Evolutionary conservation across 2,888 invertebrate species (phyloP).

Genomic region (Leucophenga maculata): DNA sequence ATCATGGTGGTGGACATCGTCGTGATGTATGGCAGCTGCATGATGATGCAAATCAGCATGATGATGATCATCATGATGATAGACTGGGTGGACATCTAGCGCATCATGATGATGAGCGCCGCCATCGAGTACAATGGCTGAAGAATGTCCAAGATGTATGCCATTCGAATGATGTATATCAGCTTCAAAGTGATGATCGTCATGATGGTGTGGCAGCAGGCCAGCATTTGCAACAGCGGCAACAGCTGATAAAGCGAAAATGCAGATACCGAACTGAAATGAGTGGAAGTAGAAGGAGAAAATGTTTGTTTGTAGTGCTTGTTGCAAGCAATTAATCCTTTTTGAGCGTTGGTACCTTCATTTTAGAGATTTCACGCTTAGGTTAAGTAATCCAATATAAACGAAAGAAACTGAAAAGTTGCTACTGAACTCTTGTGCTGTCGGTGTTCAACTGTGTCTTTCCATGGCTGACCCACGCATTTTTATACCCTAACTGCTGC

Average conservation of each 20-base stretch:
- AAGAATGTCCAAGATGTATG: constrained; percentile 66
- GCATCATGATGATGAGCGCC: constrained; percentile 49
- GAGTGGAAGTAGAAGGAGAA: background rate
- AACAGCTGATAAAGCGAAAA: constrained; percentile 59
- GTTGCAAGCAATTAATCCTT: background rate
- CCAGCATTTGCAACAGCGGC: constrained; percentile 64
- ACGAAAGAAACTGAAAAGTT: constrained; percentile 43
- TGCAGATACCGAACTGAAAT: constrained; percentile 63
- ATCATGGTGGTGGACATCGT: constrained; percentile 42
- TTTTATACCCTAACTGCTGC: constrained; percentile 59
- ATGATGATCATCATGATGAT: constrained; percentile 56
- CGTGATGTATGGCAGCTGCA: constrained; percentile 40
- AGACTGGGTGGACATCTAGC: constrained; percentile 55
- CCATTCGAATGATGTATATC: constrained; percentile 59
- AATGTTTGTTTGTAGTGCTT: constrained; percentile 7
- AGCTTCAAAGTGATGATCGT: constrained; percentile 45
- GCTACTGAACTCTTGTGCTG: constrained; percentile 55
- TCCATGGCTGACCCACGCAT: constrained; percentile 46
- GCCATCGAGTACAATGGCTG: constrained; percentile 65
- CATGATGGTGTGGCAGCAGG: constrained; percentile 63
- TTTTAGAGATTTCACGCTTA: constrained; percentile 68
- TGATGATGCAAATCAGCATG: constrained; percentile 47
- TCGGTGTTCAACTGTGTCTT: constrained; percentile 64
- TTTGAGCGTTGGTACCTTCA: constrained; percentile 62
- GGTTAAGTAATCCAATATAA: constrained; percentile 59